Evolutionary conservation across 2,888 invertebrate species (phyloP).

Genomic region (Erebia palarica): DNA sequence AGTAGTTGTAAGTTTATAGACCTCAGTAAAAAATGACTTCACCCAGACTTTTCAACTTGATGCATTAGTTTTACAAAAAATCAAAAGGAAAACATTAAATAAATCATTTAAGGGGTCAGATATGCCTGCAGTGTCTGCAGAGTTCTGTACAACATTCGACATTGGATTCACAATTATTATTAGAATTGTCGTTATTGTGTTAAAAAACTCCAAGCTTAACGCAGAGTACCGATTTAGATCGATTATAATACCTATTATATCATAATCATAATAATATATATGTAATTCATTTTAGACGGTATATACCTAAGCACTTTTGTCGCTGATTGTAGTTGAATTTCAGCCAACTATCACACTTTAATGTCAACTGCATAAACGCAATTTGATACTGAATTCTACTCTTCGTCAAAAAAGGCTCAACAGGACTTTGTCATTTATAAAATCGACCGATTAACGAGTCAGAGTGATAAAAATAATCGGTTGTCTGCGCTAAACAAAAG

Average conservation of each 20-base stretch:
- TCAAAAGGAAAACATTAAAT: slow-evolving; percentile 41
- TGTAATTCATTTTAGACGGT: not conserved
- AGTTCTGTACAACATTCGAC: slow-evolving; percentile 42
- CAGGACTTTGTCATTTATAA: not conserved
- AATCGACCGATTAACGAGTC: not conserved
- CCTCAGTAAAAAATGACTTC: slow-evolving; percentile 20
- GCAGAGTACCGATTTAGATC: not conserved
- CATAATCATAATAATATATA: accelerated
- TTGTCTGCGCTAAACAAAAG: not conserved
- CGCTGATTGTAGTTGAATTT: no score
- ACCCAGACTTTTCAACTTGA: slow-evolving; percentile 50
- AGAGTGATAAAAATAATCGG: not conserved
- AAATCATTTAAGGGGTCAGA: slow-evolving; percentile 16
- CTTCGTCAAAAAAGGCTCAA: not conserved
- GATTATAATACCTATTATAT: not conserved
- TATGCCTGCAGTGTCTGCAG: slow-evolving; percentile 22
- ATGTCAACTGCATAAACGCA: no score
- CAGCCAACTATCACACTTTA: no score
- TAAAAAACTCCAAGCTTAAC: slow-evolving; percentile 14
- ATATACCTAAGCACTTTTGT: no score
- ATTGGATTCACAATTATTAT: slow-evolving; percentile 29
- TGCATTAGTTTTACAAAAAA: slow-evolving; percentile 52
- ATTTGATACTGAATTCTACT: not conserved
- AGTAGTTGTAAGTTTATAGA: not conserved
- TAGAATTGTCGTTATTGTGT: slow-evolving; percentile 30